Base-by-base conservation (phyloP, 2,888 invertebrate genomes). In the Eustalomyia histrio region DNA sequence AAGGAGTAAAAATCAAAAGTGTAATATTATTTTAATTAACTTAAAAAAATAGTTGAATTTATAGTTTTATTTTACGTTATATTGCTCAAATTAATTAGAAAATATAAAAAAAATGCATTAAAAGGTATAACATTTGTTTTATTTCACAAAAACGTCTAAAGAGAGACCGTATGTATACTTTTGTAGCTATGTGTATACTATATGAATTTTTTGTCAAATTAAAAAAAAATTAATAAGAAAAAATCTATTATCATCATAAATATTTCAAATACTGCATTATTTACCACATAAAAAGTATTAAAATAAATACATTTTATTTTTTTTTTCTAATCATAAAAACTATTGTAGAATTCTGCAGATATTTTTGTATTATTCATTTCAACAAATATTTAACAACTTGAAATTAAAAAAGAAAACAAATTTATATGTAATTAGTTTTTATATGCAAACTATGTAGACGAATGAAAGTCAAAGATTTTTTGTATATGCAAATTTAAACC, bases 391-490 rank as follows among this genome's bases (percentile, higher is more conserved):
- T 58, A 80, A 58, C 72, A 68, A n/a, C n/a, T n/a, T n/a, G n/a
- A n/a, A 76, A 69, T 76, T 60, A 39, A 17, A 35, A 57, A 74
- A 67, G 1, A 72, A 73, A 68, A n/a, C n/a, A 64, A 29, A 61
- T 81, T 74, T 81, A 35, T 61, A 57, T 71, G 76, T 74, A 81
- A 81, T 81, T 81, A 81, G 65, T 76, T 81, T 81, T 78, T 73
- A 80, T 80, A 76, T 80, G 76, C 63, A 76, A 72, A 76, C 64
- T 57, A 61, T 58, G 65, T 74, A 47, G 35, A 39, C n/a, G 7
- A 29, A 29, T 29, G 4, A 29, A 29, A 29, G 3, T 33, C 1
- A 0, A 29, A 9, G n/a, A 7, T 33, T 8, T 58, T 58, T 33
- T 58, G 7, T 71, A 47, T 67, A 72, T 72, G 78, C 67, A 78